These are phyloP conservation scores for Motacilla alba DNA, from an alignment of 2,113 vertebrate species.

Conservation along the genomic window DNA sequence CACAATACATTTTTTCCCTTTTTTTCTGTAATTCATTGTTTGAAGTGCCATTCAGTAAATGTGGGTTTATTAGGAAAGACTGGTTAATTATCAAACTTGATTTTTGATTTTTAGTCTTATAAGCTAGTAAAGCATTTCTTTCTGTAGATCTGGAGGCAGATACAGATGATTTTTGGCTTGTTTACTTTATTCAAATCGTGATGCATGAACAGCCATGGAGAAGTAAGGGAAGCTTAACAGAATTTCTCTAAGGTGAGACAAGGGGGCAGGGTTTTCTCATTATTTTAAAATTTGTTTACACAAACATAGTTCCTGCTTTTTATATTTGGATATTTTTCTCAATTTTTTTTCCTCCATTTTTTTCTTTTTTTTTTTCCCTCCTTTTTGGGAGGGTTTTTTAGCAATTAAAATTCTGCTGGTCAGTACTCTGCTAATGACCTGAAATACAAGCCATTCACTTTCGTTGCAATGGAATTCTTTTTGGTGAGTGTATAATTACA, in stretches of 20 bases:
- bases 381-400: background rate
- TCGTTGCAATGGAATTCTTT: background rate
- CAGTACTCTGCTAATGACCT: background rate
- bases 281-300: background rate
- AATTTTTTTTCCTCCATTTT: rapidly evolving
- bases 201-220: background rate
- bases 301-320: background rate
- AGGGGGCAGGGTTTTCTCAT: background rate
- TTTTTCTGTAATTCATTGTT: background rate
- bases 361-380: rapidly evolving
- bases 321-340: background rate
- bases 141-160: background rate
- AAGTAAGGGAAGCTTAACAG: background rate
- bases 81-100: background rate
- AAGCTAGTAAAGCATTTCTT: background rate
- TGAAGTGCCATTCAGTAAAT: background rate
- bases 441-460: background rate
- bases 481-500: background rate
- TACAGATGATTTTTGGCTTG: background rate
- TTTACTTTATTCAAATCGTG: background rate
- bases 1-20: background rate
- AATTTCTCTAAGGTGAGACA: background rate
- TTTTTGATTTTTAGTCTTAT: background rate
- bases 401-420: background rate
- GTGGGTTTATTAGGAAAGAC: background rate